Evolutionary conservation across 1,140 invertebrate species (phyloP), one percentile per base, ranked within the genome.

Genomic region (Arctopsyche grandis): DNA sequence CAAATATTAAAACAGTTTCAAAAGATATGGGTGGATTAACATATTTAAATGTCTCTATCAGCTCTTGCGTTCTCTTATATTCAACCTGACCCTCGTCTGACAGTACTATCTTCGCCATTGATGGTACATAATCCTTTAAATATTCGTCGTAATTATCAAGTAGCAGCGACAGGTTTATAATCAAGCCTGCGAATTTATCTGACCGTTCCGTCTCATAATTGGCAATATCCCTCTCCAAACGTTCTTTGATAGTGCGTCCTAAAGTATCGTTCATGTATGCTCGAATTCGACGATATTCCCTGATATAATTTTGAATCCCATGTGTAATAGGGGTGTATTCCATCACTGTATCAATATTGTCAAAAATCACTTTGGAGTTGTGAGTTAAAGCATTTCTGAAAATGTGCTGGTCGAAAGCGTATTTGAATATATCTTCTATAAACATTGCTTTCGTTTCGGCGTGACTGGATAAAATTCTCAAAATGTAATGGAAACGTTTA

Each of bases 21-120:
- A 56, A 82, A 0, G 78, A 70, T 24, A 80, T 26, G 0, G 81
- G 81, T 10, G 81, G 81, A 52, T 80, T 80, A 14, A 82, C 69
- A 38, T 44, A 48, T 56, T 60, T 76, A 0, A 80, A 60, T 0
- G n/a, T 44, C n/a, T 60, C 26, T 5, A 63, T 21, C 9, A 81
- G 26, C 44, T 77, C 22, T 69, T 79, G 69, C 12, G 71, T 75
- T 43, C 58, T 46, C 14, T 38, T 10, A 69, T 81, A 81, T 26
- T 79, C 78, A 63, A 29, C 14, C 1, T 22, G 21, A 1, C 4
- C 24, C 5, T 26, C 21, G n/a, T 56, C 38, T 14, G 70, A 63
- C 26, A 52, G 19, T 77, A 46, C 12, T 78, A 66, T 74, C 46
- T 78, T 82, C 0, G 69, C 75, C 14, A 16, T 26, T 24, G 16